A percentile compares a stretch with the other conserved stretches of the same genome.
These are phyloP conservation scores for Paratrypauchen microcephalus DNA, from an alignment of 2,797 vertebrate species.

Conservation along the genomic window DNA sequence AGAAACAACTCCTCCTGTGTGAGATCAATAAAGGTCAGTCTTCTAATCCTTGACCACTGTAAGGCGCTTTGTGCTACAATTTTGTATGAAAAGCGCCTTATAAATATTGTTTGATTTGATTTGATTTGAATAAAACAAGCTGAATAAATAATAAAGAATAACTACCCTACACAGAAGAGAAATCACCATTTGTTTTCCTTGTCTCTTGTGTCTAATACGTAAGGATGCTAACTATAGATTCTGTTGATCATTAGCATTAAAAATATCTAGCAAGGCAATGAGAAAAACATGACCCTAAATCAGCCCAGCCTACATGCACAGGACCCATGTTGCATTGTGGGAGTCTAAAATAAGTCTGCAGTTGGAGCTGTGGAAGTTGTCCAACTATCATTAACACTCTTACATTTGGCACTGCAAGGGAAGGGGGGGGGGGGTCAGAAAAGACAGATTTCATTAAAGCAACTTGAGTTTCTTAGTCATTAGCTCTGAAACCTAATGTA, in stretches of 20 bases:
- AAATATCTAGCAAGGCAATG: constrained; percentile 25
- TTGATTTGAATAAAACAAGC: no score
- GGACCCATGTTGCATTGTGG: constrained; percentile 15
- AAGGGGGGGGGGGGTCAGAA: no score
- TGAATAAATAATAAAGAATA: background rate
- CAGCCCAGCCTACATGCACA: constrained; percentile 15
- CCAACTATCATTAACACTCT: constrained; percentile 44
- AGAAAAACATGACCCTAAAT: constrained; percentile 28
- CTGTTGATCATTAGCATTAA: constrained; percentile 11
- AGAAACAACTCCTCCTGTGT: no score
- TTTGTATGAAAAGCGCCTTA: no score
- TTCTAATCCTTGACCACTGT: no score
- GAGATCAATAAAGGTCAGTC: no score
- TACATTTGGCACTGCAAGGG: constrained; percentile 43
- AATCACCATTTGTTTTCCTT: background rate
- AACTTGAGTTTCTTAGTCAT: background rate
- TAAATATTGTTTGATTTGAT: no score
- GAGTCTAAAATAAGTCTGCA: constrained; percentile 31
- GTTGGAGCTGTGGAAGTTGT: constrained; percentile 30
- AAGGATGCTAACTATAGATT: background rate
- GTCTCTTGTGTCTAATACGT: constrained; percentile 6
- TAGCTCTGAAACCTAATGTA: background rate
- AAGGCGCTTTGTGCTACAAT: no score
- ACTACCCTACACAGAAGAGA: background rate
- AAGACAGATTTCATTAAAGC: background rate